Conservation (phyloP, 2,888 invertebrate species). For the Leptopilina drosophilae region DNA sequence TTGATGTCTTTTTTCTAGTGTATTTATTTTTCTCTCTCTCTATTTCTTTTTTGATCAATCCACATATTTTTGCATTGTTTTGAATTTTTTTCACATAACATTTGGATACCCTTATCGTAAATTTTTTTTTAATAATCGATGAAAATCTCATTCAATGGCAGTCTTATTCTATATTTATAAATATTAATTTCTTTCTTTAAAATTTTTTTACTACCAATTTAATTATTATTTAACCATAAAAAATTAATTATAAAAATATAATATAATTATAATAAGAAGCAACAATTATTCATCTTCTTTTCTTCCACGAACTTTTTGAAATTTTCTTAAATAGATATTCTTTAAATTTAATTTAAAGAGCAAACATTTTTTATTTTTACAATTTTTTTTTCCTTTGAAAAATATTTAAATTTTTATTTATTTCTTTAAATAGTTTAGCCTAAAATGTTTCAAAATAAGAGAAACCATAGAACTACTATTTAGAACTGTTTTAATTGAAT, state of each 20-base stretch:
- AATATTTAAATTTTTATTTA: not conserved
- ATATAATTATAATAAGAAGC: no score
- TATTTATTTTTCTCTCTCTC: conserved; percentile 48
- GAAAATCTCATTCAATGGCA: conserved; percentile 58
- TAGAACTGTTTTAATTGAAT: not conserved
- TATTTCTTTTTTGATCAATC: conserved; percentile 52
- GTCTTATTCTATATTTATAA: not conserved
- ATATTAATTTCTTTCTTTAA: no score
- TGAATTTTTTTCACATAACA: conserved; percentile 58
- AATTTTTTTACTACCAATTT: no score
- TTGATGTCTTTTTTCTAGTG: conserved; percentile 44
- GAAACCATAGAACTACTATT: not conserved
- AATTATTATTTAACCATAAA: no score
- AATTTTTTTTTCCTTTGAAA: not conserved
- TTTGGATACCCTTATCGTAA: conserved; percentile 60
- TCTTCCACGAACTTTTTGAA: not conserved
- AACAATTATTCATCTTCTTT: no score
- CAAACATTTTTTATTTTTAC: no score
- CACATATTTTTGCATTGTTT: conserved; percentile 49
- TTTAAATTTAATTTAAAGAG: no score
- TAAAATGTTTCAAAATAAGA: not conserved
- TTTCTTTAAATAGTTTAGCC: not conserved
- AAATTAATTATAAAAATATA: no score
- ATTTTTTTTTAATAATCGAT: conserved; percentile 57
- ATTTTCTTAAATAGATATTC: not conserved